Percentiles rank a stretch among this genome's conserved stretches.
Conservation (phyloP, 1,140 invertebrate genomes). For the Vanessa atalanta region DNA sequence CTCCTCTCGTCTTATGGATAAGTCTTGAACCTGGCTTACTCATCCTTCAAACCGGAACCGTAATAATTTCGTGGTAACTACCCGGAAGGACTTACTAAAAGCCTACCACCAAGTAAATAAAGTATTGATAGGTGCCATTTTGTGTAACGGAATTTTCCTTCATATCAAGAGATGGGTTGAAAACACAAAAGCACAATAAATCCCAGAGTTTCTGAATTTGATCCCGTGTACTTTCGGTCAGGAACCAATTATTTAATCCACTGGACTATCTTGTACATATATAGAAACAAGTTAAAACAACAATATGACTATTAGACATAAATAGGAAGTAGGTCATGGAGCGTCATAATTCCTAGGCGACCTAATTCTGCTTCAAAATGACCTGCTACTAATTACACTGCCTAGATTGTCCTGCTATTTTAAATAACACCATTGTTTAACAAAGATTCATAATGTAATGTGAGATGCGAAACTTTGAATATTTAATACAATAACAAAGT, state of each 20-base stretch:
- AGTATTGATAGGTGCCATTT: too few species aligned
- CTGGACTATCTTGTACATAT: neutral
- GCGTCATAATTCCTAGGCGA: constrained; percentile 20
- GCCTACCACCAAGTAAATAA: too few species aligned
- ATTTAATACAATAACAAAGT: neutral
- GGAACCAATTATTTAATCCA: neutral
- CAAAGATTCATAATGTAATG: neutral
- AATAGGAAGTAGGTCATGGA: constrained; percentile 3
- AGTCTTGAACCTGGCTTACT: too few species aligned
- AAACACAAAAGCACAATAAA: too few species aligned
- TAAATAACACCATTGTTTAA: constrained; percentile 16
- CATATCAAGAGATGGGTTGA: too few species aligned
- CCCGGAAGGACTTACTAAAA: too few species aligned
- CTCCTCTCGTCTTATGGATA: too few species aligned
- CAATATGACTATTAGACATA: neutral
- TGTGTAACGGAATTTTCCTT: too few species aligned
- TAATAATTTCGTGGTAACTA: too few species aligned
- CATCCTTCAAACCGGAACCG: too few species aligned
- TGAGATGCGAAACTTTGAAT: neutral
- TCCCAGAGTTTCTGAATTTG: too few species aligned
- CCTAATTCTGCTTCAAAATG: constrained; percentile 20
- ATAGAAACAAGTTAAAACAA: constrained; percentile 6
- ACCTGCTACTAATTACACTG: constrained; percentile 24
- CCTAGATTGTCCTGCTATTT: constrained; percentile 15
- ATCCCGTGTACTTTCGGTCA: too few species aligned